Conservation (phyloP, 2,113 vertebrate genomes). For the Brienomyrus longianalis region DNA sequence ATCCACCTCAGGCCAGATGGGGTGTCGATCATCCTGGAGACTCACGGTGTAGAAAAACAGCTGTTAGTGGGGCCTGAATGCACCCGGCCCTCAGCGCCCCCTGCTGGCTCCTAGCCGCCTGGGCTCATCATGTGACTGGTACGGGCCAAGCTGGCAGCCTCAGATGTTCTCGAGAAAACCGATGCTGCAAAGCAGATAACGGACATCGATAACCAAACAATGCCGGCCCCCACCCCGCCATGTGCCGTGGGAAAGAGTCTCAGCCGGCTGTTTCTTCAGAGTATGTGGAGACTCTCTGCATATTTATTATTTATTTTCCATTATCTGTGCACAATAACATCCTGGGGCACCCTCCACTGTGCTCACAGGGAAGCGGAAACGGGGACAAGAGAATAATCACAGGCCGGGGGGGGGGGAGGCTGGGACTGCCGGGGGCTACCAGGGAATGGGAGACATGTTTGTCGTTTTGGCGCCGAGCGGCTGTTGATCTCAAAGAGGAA, state of each 20-base stretch:
- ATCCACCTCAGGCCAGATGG: not conserved
- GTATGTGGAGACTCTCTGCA: slow-evolving; percentile 10
- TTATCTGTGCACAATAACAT: slow-evolving; percentile 37
- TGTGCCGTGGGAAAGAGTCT: slow-evolving; percentile 36
- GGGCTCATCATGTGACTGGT: not conserved
- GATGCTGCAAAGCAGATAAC: slow-evolving; percentile 15
- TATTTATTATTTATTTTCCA: slow-evolving; percentile 18
- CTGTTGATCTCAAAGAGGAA: slow-evolving; percentile 3
- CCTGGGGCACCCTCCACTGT: slow-evolving; percentile 34
- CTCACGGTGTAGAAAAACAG: not conserved
- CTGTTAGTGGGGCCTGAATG: not conserved
- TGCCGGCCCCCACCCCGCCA: slow-evolving; percentile 13
- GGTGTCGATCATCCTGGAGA: not conserved
- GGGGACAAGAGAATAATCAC: slow-evolving; percentile 19
- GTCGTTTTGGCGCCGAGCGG: not conserved
- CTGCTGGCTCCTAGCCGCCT: not conserved
- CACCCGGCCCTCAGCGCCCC: not conserved
- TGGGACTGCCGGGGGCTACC: not conserved
- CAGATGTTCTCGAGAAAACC: not conserved
- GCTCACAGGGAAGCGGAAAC: slow-evolving; percentile 22
- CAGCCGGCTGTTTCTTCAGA: slow-evolving; percentile 7
- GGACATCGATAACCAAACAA: slow-evolving; percentile 29
- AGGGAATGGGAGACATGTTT: not conserved
- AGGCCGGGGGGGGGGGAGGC: not conserved
- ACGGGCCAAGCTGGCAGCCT: not conserved